Conservation (phyloP, 2,888 invertebrate species). For the Pachydiplax longipennis region DNA sequence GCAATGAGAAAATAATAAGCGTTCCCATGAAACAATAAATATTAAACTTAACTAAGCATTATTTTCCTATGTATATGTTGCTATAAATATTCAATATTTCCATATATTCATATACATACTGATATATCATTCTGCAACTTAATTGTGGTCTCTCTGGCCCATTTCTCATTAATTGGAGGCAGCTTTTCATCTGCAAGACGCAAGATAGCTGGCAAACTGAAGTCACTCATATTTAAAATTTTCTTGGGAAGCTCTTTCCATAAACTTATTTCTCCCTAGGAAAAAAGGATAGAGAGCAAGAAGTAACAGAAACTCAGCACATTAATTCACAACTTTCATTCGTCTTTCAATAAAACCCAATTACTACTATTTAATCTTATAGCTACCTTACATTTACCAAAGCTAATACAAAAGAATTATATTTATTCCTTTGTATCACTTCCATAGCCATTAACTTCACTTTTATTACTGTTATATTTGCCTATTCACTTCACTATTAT, state of each 20-base stretch:
- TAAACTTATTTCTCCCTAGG: slow-evolving; percentile 52
- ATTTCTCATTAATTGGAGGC: slow-evolving; percentile 69
- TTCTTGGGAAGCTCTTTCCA: slow-evolving; percentile 58
- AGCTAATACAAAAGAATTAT: too few species aligned
- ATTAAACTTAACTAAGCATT: background rate
- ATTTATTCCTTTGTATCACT: too few species aligned
- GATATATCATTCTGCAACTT: slow-evolving; percentile 68
- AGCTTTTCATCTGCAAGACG: slow-evolving; percentile 72
- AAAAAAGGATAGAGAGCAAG: background rate
- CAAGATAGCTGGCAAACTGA: slow-evolving; percentile 72
- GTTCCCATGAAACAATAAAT: background rate
- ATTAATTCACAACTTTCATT: background rate
- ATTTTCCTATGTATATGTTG: background rate
- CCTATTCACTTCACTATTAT: too few species aligned
- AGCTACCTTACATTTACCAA: too few species aligned
- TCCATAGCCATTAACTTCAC: too few species aligned
- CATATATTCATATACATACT: slow-evolving; percentile 61
- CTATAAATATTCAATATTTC: background rate
- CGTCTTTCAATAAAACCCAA: background rate
- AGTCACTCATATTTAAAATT: slow-evolving; percentile 68
- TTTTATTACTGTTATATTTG: too few species aligned
- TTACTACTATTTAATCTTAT: background rate
- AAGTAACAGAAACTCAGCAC: background rate
- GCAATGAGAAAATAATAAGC: slow-evolving; percentile 53
- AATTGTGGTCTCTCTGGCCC: slow-evolving; percentile 69